Conservation (phyloP, 2,797 vertebrate genomes). For the Vultur gryphus region DNA sequence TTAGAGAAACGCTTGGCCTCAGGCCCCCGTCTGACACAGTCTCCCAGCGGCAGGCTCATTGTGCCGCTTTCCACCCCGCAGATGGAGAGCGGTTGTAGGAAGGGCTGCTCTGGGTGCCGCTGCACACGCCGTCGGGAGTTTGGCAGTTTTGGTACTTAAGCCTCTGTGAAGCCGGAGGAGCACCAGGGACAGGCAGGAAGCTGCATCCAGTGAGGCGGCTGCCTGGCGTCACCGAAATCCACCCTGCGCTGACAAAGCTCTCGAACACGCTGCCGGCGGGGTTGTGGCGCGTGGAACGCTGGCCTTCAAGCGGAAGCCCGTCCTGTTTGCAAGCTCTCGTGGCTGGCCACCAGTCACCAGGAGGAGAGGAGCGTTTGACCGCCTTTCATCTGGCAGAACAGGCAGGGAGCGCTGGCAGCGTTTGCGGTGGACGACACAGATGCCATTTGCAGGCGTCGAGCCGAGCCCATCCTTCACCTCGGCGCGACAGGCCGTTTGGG, state of each 20-base stretch:
- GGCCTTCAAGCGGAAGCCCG: neutral
- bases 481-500: rapidly evolving
- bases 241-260: neutral
- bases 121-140: rapidly evolving
- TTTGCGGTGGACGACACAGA: rapidly evolving
- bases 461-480: neutral
- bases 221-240: neutral
- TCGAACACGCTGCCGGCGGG: rapidly evolving
- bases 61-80: neutral
- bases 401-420: neutral
- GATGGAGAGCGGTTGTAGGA: neutral
- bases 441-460: rapidly evolving
- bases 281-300: rapidly evolving
- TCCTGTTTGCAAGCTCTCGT: neutral
- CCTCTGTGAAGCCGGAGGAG: neutral
- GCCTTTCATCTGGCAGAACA: neutral
- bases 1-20: neutral
- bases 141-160: neutral
- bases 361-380: neutral
- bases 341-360: neutral
- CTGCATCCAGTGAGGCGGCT: neutral
- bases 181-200: neutral
- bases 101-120: neutral
- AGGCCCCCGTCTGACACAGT: too few species aligned
- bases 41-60: rapidly evolving